Evolutionary conservation across 2,113 vertebrate species (phyloP).

Genomic region (Falco punctatus): DNA sequence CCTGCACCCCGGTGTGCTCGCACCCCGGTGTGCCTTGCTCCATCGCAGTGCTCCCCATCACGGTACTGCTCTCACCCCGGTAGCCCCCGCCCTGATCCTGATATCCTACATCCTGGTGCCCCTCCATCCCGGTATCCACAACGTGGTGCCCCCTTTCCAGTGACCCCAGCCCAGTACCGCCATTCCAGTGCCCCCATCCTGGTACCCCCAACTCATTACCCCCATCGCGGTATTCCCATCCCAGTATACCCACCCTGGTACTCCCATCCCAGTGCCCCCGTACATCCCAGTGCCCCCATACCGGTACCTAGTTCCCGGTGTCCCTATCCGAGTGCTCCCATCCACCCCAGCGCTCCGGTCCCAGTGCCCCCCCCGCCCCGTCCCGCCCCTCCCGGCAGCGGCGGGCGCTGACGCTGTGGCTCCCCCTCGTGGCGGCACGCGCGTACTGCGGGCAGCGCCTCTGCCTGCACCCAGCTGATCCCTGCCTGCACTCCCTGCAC

Average conservation of each 20-base stretch:
- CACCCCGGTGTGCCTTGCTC: rapidly evolving
- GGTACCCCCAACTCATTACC: neutral
- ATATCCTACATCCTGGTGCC: neutral
- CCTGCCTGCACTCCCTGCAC: neutral
- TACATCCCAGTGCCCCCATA: too few species aligned
- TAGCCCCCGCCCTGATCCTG: rapidly evolving
- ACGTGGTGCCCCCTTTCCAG: rapidly evolving
- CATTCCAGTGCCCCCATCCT: too few species aligned
- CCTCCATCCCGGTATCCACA: neutral
- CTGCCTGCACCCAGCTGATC: neutral
- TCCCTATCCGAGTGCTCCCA: too few species aligned
- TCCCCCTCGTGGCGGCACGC: neutral
- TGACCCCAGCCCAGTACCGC: too few species aligned
- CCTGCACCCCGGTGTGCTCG: rapidly evolving
- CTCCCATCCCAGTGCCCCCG: too few species aligned
- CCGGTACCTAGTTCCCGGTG: too few species aligned
- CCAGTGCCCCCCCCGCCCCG: too few species aligned
- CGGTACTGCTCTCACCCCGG: rapidly evolving
- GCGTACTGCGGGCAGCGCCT: neutral
- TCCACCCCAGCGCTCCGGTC: too few species aligned
- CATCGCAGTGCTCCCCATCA: too few species aligned
- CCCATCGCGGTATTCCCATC: too few species aligned
- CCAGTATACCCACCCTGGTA: too few species aligned
- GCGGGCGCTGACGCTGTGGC: neutral
- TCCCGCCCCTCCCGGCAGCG: too few species aligned